phyloP scores from a whole-genome alignment of 2,888 invertebrate genomes.

The Cosmia pyralina region DNA sequence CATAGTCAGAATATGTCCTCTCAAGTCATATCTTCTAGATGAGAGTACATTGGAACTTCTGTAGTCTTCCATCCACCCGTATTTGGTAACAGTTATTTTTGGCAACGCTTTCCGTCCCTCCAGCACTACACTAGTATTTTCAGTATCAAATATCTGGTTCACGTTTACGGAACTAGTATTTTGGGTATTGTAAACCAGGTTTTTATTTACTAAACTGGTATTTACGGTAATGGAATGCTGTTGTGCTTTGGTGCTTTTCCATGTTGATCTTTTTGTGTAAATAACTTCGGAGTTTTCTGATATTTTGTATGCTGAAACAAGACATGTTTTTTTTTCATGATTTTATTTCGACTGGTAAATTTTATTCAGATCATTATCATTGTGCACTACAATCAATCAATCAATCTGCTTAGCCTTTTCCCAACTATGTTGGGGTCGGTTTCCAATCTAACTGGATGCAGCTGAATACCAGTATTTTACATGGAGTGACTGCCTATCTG shows the following conservation, averaged over 20 bases:
- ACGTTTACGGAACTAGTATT: constrained; percentile 17
- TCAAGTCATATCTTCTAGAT: constrained; percentile 76
- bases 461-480: too few relatives aligned
- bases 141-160: neutral
- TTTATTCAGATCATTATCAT: neutral
- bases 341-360: neutral
- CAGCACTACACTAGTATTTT: constrained; percentile 12
- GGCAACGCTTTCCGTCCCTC: neutral
- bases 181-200: neutral
- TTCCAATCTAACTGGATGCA: too few relatives aligned
- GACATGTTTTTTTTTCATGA: neutral
- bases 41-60: constrained; percentile 74
- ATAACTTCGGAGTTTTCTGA: constrained; percentile 74
- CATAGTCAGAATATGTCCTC: constrained; percentile 77
- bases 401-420: too few relatives aligned
- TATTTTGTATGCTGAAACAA: constrained; percentile 82
- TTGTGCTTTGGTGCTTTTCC: constrained; percentile 62
- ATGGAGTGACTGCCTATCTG: too few relatives aligned
- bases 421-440: too few relatives aligned
- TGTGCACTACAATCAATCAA: too few relatives aligned
- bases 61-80: constrained; percentile 77
- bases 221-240: neutral
- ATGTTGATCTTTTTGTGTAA: constrained; percentile 73
- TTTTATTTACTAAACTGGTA: neutral
- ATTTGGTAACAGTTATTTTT: constrained; percentile 56